Percentiles rank a stretch among this genome's conserved stretches.
phyloP scores from a whole-genome alignment of 2,888 invertebrate genomes.

The Xestia sexstrigata region DNA sequence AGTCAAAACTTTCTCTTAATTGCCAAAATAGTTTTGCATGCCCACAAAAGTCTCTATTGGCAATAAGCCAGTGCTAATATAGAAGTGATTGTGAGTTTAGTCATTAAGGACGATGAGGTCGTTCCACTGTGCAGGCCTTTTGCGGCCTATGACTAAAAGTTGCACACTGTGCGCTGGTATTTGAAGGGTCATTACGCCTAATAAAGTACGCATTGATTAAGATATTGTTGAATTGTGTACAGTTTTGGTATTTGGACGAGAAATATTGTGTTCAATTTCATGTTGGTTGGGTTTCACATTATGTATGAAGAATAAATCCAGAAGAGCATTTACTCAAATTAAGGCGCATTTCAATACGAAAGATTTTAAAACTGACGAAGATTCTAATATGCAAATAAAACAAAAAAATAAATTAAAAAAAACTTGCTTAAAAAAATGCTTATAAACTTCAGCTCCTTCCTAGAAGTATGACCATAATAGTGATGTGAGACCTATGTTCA shows the following conservation, averaged over 20 bases:
- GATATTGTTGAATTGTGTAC: conserved; percentile 8
- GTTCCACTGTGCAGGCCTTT: conserved; percentile 67
- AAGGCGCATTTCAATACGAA: neutral
- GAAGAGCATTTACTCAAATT: neutral
- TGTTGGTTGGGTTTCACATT: too few relatives aligned
- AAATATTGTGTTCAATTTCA: neutral
- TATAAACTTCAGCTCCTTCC: neutral
- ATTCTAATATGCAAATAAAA: too few relatives aligned
- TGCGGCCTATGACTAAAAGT: conserved; percentile 57
- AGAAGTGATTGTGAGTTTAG: conserved; percentile 64
- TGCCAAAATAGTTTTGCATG: conserved; percentile 59
- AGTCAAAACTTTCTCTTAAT: conserved; percentile 60
- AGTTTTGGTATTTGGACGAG: neutral
- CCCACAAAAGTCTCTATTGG: conserved; percentile 68
- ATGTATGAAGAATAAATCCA: neutral
- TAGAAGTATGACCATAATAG: too few relatives aligned
- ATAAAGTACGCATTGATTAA: conserved; percentile 38
- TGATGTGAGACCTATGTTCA: too few relatives aligned
- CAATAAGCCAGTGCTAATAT: conserved; percentile 68
- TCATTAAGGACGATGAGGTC: conserved; percentile 68
- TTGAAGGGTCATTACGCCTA: conserved; percentile 39
- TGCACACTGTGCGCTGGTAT: conserved; percentile 45
- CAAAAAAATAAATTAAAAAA: neutral
- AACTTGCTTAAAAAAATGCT: too few relatives aligned
- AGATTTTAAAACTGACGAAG: neutral